phyloP scores from a whole-genome alignment of 2,888 invertebrate species.

The Copidosoma aretas region DNA sequence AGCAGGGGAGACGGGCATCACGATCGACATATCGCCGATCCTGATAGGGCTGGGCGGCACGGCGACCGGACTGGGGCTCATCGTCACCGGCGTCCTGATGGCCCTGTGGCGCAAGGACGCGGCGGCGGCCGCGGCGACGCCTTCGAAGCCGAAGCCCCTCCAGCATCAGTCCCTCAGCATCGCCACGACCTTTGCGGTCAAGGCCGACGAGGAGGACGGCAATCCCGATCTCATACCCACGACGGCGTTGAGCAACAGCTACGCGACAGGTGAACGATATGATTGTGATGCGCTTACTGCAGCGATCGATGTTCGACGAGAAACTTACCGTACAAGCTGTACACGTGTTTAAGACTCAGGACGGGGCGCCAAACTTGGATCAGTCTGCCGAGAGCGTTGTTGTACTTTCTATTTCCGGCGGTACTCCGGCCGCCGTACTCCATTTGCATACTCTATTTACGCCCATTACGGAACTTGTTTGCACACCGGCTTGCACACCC shows the following conservation, averaged over 20 bases:
- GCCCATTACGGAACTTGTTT: no score
- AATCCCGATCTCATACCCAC: constrained; percentile 62
- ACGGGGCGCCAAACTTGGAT: no score
- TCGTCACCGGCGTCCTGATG: constrained; percentile 60
- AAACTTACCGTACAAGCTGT: no score
- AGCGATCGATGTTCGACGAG: no score
- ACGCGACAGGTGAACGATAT: constrained; percentile 48
- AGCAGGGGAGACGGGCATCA: constrained; percentile 56
- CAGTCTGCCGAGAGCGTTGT: no score
- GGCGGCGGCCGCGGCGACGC: constrained; percentile 51
- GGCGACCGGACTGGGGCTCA: constrained; percentile 59
- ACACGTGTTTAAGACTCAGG: no score
- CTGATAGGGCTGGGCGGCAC: constrained; percentile 60
- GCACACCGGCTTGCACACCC: no score
- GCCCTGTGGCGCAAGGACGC: constrained; percentile 60
- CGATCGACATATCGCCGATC: constrained; percentile 60
- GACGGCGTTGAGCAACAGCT: constrained; percentile 57
- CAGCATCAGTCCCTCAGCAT: constrained; percentile 47
- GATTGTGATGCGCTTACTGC: no score
- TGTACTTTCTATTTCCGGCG: no score
- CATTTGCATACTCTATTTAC: no score
- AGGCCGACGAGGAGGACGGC: constrained; percentile 57
- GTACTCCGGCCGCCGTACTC: no score
- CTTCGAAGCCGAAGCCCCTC: constrained; percentile 52
- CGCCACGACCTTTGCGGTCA: constrained; percentile 46